phyloP scores from a whole-genome alignment of 2,113 vertebrate genomes.

The Chiloscyllium plagiosum region DNA sequence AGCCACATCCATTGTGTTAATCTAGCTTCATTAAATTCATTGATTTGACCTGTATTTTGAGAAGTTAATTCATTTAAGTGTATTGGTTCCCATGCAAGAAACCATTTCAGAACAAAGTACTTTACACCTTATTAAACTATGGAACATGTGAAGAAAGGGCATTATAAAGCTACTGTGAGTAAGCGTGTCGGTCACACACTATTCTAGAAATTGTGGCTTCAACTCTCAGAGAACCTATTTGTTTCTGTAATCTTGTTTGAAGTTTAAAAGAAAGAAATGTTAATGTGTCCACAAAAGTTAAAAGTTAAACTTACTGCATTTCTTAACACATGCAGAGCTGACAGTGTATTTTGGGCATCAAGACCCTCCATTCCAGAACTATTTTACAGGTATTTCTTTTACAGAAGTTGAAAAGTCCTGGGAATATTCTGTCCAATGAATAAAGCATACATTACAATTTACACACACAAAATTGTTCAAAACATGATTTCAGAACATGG shows the following conservation, averaged over 20 bases:
- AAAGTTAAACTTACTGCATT: neutral
- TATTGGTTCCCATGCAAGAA: slow-evolving; percentile 77
- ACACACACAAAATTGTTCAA: neutral
- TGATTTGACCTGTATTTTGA: slow-evolving; percentile 99
- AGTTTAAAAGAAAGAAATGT: neutral
- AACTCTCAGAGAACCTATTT: neutral
- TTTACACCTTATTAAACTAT: slow-evolving; percentile 60
- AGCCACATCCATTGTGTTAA: slow-evolving; percentile 83
- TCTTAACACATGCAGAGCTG: neutral
- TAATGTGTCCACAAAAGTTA: neutral
- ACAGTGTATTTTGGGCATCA: neutral
- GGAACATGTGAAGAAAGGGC: slow-evolving; percentile 59
- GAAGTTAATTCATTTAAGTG: slow-evolving; percentile 97
- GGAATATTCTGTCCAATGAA: neutral
- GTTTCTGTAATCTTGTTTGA: slow-evolving; percentile 7
- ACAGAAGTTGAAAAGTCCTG: neutral
- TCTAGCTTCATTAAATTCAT: slow-evolving; percentile 99
- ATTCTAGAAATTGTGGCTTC: neutral
- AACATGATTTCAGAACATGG: neutral
- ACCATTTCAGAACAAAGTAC: slow-evolving; percentile 64
- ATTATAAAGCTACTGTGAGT: slow-evolving; percentile 38
- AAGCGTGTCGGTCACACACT: slow-evolving; percentile 24
- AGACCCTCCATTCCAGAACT: neutral
- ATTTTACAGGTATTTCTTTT: neutral
- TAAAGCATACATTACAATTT: neutral